Evolutionary conservation across 2,113 vertebrate genomes (phyloP).

Genomic region (Circaetus cinerascens): DNA sequence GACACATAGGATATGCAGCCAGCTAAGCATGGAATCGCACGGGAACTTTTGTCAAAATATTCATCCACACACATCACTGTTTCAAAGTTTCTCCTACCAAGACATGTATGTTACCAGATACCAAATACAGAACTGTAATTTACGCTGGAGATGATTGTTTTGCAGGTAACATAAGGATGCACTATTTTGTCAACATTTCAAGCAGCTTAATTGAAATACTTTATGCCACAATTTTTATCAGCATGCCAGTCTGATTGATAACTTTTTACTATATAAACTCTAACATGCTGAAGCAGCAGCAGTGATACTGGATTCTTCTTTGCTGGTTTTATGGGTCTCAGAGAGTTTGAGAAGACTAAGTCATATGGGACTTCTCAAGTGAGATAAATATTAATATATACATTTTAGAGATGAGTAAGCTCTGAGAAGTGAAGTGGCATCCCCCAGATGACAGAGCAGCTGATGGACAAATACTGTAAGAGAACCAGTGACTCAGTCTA

Average conservation of each 20-base stretch:
- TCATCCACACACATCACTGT: background rate
- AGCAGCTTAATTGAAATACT: background rate
- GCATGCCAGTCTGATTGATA: background rate
- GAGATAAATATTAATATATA: background rate
- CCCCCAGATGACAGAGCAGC: background rate
- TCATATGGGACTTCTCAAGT: background rate
- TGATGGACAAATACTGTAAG: background rate
- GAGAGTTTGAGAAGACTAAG: background rate
- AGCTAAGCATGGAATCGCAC: background rate
- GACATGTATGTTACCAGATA: background rate
- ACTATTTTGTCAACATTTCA: background rate
- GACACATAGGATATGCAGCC: background rate
- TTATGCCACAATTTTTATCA: background rate
- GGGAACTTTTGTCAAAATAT: background rate
- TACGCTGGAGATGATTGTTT: background rate
- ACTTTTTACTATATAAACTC: background rate
- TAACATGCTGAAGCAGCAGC: background rate
- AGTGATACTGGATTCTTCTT: background rate
- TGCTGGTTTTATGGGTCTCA: background rate
- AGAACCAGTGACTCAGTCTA: background rate
- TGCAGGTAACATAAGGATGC: background rate
- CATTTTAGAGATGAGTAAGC: background rate
- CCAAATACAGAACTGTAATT: background rate
- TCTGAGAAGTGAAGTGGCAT: background rate
- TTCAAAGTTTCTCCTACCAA: background rate